Conservation (phyloP, 2,113 vertebrate species). For the Eubucco bourcierii region DNA sequence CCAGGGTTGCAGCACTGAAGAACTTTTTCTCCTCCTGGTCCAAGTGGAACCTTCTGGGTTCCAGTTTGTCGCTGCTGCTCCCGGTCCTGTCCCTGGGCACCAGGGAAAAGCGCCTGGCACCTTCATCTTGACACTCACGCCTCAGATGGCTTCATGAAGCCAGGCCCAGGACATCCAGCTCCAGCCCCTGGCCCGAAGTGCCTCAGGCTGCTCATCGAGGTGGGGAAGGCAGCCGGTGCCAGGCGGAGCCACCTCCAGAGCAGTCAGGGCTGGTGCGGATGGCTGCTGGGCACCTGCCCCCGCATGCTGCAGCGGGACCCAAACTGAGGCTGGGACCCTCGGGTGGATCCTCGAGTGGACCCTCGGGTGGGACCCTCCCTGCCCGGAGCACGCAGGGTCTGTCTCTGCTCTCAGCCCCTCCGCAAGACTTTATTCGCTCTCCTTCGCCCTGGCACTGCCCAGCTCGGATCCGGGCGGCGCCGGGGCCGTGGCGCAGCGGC, state of each 20-base stretch:
- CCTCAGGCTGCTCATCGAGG: fast-evolving
- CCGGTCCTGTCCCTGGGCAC: too few species aligned
- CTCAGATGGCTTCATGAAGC: not conserved
- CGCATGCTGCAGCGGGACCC: not conserved
- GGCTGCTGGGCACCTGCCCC: not conserved
- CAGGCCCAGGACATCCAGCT: fast-evolving
- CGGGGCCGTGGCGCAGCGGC: constrained; percentile 13
- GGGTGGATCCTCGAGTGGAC: too few species aligned
- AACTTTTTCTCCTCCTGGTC: too few species aligned
- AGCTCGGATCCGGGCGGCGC: not conserved
- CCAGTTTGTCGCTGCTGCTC: too few species aligned
- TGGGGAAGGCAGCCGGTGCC: not conserved
- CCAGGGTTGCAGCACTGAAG: too few species aligned
- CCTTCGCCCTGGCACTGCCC: fast-evolving
- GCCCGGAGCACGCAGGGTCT: fast-evolving
- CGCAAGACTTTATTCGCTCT: not conserved
- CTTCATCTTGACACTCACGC: too few species aligned
- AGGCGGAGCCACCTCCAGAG: fast-evolving
- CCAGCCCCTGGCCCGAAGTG: not conserved
- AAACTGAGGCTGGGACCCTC: too few species aligned
- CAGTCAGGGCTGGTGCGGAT: fast-evolving
- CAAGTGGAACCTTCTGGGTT: too few species aligned
- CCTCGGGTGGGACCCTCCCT: too few species aligned
- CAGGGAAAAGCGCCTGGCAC: too few species aligned
- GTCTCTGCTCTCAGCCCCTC: fast-evolving